Evolutionary conservation across 2,113 vertebrate genomes (phyloP), one percentile per base, ranked within the genome.

Genomic region (Murina feae): DNA sequence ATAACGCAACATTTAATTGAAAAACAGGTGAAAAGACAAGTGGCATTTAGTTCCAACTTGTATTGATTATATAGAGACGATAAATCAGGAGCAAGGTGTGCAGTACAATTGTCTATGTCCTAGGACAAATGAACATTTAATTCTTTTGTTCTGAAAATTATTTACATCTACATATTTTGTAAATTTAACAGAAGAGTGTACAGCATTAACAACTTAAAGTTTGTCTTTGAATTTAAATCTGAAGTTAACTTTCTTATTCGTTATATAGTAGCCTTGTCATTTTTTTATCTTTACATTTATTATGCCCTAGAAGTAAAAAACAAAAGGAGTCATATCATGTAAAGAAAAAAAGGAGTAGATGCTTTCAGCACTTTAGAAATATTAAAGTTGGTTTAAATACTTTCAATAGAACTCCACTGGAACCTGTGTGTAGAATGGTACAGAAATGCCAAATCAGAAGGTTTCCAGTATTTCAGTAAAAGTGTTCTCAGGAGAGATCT

Each of bases 211-310:
- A 90, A 51, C 30, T 84, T 95, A 39, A 78, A 55, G 14, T 39
- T 89, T 47, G 58, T 49, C 9, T 90, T 71, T 93, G 21, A 90
- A 83, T 74, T 93, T 91, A 93, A 79, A 79, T 75, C 32, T 39
- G 44, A 28, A 78, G 32, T 66, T 30, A 94, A 76, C 39, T 90
- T 90, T 58, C 72, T 86, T 44, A 63, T 55, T 66, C 47, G 69
- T 78, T 68, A 66, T 49, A 90, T 42, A 90, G 55, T 35, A 86
- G 37, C 8, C n/a, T 84, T 95, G n/a, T 84, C 20, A 69, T 49
- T 44, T 1, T 60, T 10, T 39, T 85, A 95, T 53, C 5, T 83
- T 74, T 53, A 47, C 11, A 69, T 68, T 55, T 78, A 79, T 87
- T 79, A 80, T 63, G 21, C 55, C 49, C 55, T 66, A 78, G 65